phyloP scores from a whole-genome alignment of 2,888 invertebrate genomes.

The Amphimallon solstitiale region DNA sequence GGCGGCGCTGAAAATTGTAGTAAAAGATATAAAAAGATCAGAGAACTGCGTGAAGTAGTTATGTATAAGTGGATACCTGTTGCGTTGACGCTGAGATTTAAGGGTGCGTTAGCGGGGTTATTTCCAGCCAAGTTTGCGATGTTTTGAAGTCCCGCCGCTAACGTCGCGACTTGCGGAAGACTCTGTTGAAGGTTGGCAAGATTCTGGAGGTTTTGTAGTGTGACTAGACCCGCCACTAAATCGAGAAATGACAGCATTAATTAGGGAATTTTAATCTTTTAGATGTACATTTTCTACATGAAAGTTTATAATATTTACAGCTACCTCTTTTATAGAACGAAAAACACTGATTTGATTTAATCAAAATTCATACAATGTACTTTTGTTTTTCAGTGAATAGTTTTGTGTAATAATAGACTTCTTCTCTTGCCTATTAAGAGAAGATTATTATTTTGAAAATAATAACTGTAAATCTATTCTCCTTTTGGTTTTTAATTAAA shows the following conservation, averaged over 20 bases:
- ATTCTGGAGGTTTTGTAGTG: conserved; percentile 82
- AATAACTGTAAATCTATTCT: too few species aligned
- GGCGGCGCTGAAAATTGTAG: conserved; percentile 34
- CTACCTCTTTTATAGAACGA: too few species aligned
- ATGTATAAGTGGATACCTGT: conserved; percentile 39
- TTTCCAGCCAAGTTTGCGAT: conserved; percentile 59
- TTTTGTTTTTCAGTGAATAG: too few species aligned
- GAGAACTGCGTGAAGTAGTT: conserved; percentile 5
- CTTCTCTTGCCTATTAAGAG: too few species aligned
- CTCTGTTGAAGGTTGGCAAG: conserved; percentile 78
- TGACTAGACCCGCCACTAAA: conserved; percentile 78
- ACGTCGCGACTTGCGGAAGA: conserved; percentile 69
- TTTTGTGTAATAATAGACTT: too few species aligned
- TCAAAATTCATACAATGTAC: too few species aligned
- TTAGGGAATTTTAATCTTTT: too few species aligned
- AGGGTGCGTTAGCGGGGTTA: conserved; percentile 75
- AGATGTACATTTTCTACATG: too few species aligned
- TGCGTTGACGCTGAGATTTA: conserved; percentile 82
- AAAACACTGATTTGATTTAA: too few species aligned
- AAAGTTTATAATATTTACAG: too few species aligned
- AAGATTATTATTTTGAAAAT: too few species aligned
- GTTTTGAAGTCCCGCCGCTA: conserved; percentile 73
- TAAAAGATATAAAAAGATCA: background rate
- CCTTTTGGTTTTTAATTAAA: too few species aligned
- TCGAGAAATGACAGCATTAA: conserved; percentile 24